phyloP scores from a whole-genome alignment of 2,888 invertebrate species.

The Callyntrura sp. region DNA sequence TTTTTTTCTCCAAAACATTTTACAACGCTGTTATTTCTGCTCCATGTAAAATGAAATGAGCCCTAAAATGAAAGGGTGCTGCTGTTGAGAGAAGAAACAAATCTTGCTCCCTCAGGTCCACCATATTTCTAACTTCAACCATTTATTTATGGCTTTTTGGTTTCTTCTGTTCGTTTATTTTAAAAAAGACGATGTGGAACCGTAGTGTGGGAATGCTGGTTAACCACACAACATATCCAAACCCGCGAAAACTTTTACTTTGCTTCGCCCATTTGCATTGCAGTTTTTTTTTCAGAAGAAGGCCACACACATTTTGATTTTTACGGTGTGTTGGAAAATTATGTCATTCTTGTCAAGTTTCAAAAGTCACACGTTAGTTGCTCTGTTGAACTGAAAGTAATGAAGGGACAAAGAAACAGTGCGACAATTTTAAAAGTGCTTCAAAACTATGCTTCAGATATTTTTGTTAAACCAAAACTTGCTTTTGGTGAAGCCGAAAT shows the following conservation, averaged over 20 bases:
- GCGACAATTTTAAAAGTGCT: too few species aligned
- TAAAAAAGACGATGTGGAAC: neutral
- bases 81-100: constrained; percentile 25
- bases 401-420: too few species aligned
- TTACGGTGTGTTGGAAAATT: neutral
- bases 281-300: neutral
- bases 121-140: neutral
- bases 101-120: neutral
- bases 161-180: neutral
- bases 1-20: constrained; percentile 16
- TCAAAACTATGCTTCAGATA: too few species aligned
- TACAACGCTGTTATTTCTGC: constrained; percentile 56
- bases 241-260: neutral
- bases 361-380: too few species aligned
- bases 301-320: neutral
- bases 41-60: constrained; percentile 48
- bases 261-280: neutral
- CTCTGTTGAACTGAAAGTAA: too few species aligned
- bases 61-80: constrained; percentile 37
- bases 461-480: too few species aligned
- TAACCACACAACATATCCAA: neutral
- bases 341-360: too few species aligned
- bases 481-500: too few species aligned
- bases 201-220: neutral
- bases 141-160: constrained; percentile 27